These are phyloP conservation scores for Harpagus bidentatus DNA, from an alignment of 2,113 vertebrate species.

Conservation along the genomic window DNA sequence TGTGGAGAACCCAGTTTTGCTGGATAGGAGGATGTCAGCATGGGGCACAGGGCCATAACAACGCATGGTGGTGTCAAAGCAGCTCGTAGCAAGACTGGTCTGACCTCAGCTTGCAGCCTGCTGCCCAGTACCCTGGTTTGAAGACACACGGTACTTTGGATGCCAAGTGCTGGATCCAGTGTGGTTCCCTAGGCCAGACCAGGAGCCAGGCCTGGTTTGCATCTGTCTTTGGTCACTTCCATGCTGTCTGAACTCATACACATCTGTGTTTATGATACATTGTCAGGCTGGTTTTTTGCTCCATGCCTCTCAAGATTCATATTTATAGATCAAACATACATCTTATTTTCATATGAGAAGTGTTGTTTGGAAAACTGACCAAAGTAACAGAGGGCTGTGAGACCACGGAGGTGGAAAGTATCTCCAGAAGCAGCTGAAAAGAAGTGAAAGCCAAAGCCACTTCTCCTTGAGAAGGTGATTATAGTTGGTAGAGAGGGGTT, in stretches of 20 bases:
- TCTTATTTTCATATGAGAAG: not conserved
- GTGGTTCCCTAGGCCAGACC: not conserved
- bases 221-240: not conserved
- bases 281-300: not conserved
- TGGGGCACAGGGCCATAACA: not conserved
- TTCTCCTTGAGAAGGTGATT: not conserved
- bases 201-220: not conserved
- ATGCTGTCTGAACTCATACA: not conserved
- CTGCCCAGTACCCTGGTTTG: not conserved
- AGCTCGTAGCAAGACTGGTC: not conserved
- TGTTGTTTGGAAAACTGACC: not conserved
- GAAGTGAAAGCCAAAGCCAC: not conserved
- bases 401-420: not conserved
- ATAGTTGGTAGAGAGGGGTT: not conserved
- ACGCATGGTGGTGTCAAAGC: not conserved
- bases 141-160: not conserved
- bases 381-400: not conserved
- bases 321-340: not conserved
- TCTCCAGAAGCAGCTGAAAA: not conserved
- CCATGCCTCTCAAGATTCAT: not conserved
- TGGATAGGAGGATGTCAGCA: not conserved
- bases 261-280: not conserved
- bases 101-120: not conserved
- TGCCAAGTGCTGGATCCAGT: not conserved
- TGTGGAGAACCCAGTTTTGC: not conserved